These are phyloP conservation scores for Ellobius talpinus DNA, from an alignment of 2,113 vertebrate genomes.

Conservation along the genomic window DNA sequence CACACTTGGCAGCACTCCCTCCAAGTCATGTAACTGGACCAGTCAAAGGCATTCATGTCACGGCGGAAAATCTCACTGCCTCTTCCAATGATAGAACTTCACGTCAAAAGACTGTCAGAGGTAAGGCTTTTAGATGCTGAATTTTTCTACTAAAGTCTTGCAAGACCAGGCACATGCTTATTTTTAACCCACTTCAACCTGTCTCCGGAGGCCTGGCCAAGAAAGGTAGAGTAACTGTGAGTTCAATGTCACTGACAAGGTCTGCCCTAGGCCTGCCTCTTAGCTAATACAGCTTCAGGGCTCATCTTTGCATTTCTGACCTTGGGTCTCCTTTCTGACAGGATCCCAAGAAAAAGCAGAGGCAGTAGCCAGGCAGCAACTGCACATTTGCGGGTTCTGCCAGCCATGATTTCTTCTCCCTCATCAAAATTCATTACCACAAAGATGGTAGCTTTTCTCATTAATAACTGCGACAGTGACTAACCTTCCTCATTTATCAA, in stretches of 20 bases:
- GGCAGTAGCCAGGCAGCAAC: neutral
- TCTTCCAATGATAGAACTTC: constrained; percentile 13
- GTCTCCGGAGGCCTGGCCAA: neutral
- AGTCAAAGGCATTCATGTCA: neutral
- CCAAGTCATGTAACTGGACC: neutral
- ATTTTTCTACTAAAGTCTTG: constrained; percentile 42
- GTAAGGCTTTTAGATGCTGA: neutral
- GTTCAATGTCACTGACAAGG: neutral
- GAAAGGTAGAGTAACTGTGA: neutral
- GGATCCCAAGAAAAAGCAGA: constrained; percentile 34
- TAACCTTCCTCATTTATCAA: constrained; percentile 71
- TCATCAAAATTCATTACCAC: constrained; percentile 72
- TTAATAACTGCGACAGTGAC: constrained; percentile 68
- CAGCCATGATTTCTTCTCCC: constrained; percentile 38
- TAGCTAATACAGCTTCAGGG: neutral
- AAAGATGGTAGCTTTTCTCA: constrained; percentile 30
- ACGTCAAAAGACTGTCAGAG: constrained; percentile 33
- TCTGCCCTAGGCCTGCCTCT: neutral
- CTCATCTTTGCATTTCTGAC: constrained; percentile 21
- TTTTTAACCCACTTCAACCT: neutral
- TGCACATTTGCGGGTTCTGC: constrained; percentile 34
- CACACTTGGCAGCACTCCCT: neutral
- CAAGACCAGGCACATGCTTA: neutral
- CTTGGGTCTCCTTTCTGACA: constrained; percentile 7
- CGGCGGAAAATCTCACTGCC: neutral